Base-by-base conservation (phyloP, 2,113 vertebrate species). In the Nesospiza acunhae region DNA sequence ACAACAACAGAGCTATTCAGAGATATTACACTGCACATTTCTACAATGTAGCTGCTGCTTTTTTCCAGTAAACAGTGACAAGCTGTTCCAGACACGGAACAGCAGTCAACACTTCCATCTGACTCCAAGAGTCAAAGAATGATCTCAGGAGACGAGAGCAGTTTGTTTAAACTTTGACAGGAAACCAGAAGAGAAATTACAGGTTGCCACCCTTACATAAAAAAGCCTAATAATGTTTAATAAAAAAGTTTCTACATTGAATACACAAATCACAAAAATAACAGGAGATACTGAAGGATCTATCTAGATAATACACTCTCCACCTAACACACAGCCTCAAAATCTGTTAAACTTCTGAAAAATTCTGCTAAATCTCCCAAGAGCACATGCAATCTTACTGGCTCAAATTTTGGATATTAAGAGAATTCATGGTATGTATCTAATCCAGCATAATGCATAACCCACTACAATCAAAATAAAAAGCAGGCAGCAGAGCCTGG, bases 51-150 rank as follows among this genome's bases (percentile, higher is more conserved):
- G 92, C 93, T 93, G 95, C 91, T 93, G 90, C 91, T 94, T 96
- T 91, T 97, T 96, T 94, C 96, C 94, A 89, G 89, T 96, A 96
- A 96, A 96, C 82, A 96, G 96, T 96, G 82, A 97, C 95, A 96
- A 79, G 70, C 69, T 96, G 89, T 95, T 97, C 96, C 94, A 95
- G 96, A 94, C 63, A 90, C 5, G 11, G 76, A 96, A 95, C 80
- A 92, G 94, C 69, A 92, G 92, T 81, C 84, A 97, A 86, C 64
- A 83, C 88, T 93, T 91, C 92, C 87, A 92, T 69, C 94, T 91
- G 94, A 96, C 81, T 94, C 35, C 6, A 50, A 41, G 33, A 94
- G 85, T 44, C 81, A 66, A 92, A 92, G 55, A 87, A 87, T 21
- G 77, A 95, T 77, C 89, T 86, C 88, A 77, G 81, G 77, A 97